Percentiles rank a stretch among this genome's conserved stretches.
Evolutionary conservation across 2,113 vertebrate genomes (phyloP).

Genomic region (Rynchops niger): DNA sequence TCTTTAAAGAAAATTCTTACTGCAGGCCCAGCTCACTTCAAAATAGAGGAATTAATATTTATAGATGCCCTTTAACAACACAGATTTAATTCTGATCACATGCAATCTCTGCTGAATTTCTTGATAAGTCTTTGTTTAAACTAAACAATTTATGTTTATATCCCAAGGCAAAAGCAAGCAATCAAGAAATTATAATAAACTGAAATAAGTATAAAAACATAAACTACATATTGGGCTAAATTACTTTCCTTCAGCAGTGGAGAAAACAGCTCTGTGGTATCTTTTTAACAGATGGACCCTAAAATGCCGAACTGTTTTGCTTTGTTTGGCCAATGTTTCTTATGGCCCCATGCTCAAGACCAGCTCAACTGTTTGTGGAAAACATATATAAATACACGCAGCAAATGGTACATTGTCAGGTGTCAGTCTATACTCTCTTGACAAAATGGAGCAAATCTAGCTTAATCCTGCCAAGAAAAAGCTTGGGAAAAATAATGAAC

Average conservation of each 20-base stretch:
- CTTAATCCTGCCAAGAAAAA: not conserved
- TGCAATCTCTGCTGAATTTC: not conserved
- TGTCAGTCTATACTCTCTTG: not conserved
- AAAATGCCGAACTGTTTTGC: not conserved
- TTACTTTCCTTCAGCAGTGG: not conserved
- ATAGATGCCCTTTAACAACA: not conserved
- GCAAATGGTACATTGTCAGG: not conserved
- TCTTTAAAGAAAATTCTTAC: not conserved
- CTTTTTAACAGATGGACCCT: not conserved
- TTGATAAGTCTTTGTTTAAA: not conserved
- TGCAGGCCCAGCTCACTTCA: not conserved
- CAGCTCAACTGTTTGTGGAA: not conserved
- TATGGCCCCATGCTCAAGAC: not conserved
- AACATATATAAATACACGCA: not conserved
- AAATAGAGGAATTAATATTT: slow-evolving; percentile 39
- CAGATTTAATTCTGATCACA: not conserved
- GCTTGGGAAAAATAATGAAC: not conserved
- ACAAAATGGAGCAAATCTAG: not conserved
- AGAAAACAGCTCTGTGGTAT: not conserved
- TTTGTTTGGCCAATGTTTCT: not conserved
- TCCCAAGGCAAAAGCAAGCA: not conserved
- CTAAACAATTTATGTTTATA: slow-evolving; percentile 1
- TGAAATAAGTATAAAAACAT: not conserved
- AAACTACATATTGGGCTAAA: not conserved
- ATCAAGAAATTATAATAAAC: slow-evolving; percentile 2